phyloP scores from a whole-genome alignment of 2,888 invertebrate genomes.

The Dasypolia templi region DNA sequence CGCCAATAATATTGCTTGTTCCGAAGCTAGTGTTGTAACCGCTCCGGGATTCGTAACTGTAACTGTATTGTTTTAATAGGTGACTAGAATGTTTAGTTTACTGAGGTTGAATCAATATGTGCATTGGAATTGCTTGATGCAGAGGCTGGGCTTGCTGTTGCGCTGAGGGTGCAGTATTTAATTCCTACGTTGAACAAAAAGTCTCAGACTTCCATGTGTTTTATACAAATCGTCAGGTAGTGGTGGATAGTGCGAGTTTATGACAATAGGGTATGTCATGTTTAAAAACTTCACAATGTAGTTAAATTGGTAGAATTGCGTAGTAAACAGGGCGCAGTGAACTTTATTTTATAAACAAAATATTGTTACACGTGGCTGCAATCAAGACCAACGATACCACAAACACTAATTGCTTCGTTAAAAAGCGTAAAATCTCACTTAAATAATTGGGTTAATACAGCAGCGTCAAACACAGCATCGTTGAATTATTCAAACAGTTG shows the following conservation, averaged over 20 bases:
- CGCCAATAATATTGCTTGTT: constrained; percentile 45
- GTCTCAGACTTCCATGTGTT: too few relatives aligned
- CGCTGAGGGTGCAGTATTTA: too few relatives aligned
- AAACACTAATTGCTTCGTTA: constrained; percentile 3
- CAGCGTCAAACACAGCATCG: constrained; percentile 49
- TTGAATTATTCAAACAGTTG: constrained; percentile 63
- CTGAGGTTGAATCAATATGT: neutral
- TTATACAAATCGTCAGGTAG: neutral
- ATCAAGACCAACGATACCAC: neutral
- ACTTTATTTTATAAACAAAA: neutral
- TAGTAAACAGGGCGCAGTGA: neutral
- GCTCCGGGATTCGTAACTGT: constrained; percentile 24
- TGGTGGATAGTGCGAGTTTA: too few relatives aligned
- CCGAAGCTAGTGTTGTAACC: constrained; percentile 10
- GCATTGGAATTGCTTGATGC: neutral
- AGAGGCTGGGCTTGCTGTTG: neutral
- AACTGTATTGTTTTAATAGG: constrained; percentile 25
- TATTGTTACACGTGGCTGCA: neutral
- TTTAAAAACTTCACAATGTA: neutral
- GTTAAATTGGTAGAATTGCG: neutral
- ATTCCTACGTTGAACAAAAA: neutral
- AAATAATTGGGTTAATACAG: constrained; percentile 54
- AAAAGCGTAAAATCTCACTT: constrained; percentile 30
- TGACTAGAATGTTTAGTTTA: constrained; percentile 10
- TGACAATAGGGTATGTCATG: neutral